A percentile compares a stretch with the other conserved stretches of the same genome.
Evolutionary conservation across 2,888 invertebrate species (phyloP).

Genomic region (Acholoe squamosa): DNA sequence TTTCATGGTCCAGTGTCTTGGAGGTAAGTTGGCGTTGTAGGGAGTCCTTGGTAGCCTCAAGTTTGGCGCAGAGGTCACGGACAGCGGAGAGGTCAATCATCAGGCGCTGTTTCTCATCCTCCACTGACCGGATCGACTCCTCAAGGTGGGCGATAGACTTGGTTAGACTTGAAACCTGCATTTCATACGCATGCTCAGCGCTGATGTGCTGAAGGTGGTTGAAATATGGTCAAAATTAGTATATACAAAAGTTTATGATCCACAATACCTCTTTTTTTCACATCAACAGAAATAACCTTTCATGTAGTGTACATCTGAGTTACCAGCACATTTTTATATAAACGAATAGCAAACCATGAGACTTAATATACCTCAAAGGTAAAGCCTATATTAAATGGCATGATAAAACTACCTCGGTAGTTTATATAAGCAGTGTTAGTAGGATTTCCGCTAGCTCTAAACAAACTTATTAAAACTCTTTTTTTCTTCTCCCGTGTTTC

Average conservation of each 20-base stretch:
- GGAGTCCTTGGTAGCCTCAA: constrained; percentile 82
- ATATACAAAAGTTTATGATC: background rate
- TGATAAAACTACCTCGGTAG: no score
- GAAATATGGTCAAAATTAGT: background rate
- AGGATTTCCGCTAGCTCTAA: no score
- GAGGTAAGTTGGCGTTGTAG: constrained; percentile 81
- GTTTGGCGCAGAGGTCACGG: constrained; percentile 81
- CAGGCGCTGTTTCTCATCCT: constrained; percentile 81
- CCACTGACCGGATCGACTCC: constrained; percentile 76
- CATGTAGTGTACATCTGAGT: no score
- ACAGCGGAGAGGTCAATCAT: constrained; percentile 81
- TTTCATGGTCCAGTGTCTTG: constrained; percentile 81
- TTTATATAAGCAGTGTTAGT: no score
- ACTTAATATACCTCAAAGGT: no score
- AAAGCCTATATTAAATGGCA: no score
- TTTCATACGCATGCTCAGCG: constrained; percentile 80
- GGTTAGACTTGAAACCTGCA: constrained; percentile 81
- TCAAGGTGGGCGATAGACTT: constrained; percentile 80
- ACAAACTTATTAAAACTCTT: no score
- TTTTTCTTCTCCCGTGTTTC: no score
- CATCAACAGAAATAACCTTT: no score
- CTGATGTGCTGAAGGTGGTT: constrained; percentile 74
- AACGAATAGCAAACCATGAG: no score
- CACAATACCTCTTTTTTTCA: no score
- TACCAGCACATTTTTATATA: no score